Percentiles rank a stretch among this genome's conserved stretches.
phyloP scores from a whole-genome alignment of 2,797 vertebrate genomes.

The Falco biarmicus region DNA sequence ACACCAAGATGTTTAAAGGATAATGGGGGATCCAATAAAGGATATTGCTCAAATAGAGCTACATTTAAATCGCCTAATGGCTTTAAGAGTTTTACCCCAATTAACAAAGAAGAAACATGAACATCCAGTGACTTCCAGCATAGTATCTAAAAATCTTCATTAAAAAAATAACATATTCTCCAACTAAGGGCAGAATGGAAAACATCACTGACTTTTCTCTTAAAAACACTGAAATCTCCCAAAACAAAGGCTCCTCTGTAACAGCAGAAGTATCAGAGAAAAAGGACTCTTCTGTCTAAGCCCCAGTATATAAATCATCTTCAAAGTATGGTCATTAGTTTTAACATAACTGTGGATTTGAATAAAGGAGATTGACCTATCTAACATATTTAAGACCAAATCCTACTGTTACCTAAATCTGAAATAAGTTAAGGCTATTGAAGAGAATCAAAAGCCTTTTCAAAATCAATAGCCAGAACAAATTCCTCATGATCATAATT shows the following conservation, averaged over 20 bases:
- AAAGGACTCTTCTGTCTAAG: conserved; percentile 32
- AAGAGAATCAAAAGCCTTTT: conserved; percentile 69
- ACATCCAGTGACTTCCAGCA: conserved; percentile 75
- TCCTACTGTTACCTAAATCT: conserved; percentile 64
- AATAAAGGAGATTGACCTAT: conserved; percentile 64
- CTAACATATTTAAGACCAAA: conserved; percentile 62
- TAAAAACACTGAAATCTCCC: neutral
- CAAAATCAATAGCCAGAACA: conserved; percentile 72
- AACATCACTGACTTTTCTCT: conserved; percentile 15
- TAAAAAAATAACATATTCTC: conserved; percentile 45
- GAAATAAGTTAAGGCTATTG: conserved; percentile 68
- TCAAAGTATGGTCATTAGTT: conserved; percentile 66
- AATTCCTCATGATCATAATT: conserved; percentile 68
- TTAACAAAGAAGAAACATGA: conserved; percentile 81
- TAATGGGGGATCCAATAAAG: conserved; percentile 85
- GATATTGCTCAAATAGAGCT: conserved; percentile 80
- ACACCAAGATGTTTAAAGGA: conserved; percentile 85
- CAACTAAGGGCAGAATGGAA: conserved; percentile 31
- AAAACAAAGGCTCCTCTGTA: conserved; percentile 40
- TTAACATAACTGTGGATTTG: conserved; percentile 68
- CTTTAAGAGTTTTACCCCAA: conserved; percentile 81
- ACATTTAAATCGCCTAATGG: conserved; percentile 83
- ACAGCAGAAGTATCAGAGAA: conserved; percentile 19
- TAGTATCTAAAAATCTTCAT: conserved; percentile 72
- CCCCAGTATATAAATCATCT: conserved; percentile 72